Evolutionary conservation across 2,797 vertebrate species (phyloP), one percentile per base, ranked within the genome.

Genomic region (Rhabdomys pumilio): DNA sequence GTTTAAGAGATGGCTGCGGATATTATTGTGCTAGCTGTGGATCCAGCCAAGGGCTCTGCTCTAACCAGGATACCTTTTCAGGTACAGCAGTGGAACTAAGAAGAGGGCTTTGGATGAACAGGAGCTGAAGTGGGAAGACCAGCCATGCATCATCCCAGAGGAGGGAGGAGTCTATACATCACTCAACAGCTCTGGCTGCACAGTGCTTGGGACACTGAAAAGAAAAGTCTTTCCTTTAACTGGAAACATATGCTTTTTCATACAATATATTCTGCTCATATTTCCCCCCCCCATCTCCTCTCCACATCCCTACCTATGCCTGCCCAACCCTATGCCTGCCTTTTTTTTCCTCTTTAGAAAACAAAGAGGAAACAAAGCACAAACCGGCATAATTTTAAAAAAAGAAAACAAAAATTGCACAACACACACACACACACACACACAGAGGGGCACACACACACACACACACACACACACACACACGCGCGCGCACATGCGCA

Each of bases 111-210:
- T 61, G 20, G 38, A 26, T 19, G 59, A 77, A 10, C 15, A 6
- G n/a, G 17, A 55, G 44, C 38, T 1, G 2, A 90, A 90, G 29
- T 12, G 6, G 67, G 75, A 84, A 91, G 41, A 19, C 20, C 22
- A 24, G 31, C 2, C 34, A 0, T 15, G 59, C 47, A 10, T 41
- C 9, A 0, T 0, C 11, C 12, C 29, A 26, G 11, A 17, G 8
- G 15, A n/a, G 38, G 26, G 47, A 47, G 17, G 34, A 8, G 2
- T 34, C 22, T 73, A 0, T 4, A 81, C 15, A n/a, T 63, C 20
- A 2, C 4, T 57, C 8, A 22, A 24, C 29, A 80, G 11, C 47
- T 50, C 10, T 41, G 65, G 24, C 67, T 47, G 9, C 3, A 17
- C n/a, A 75, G 13, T 44, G 50, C 38, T 8, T 38, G 50, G 3